These are phyloP conservation scores for Alexandromys fortis DNA, from an alignment of 2,113 vertebrate species.

Conservation along the genomic window DNA sequence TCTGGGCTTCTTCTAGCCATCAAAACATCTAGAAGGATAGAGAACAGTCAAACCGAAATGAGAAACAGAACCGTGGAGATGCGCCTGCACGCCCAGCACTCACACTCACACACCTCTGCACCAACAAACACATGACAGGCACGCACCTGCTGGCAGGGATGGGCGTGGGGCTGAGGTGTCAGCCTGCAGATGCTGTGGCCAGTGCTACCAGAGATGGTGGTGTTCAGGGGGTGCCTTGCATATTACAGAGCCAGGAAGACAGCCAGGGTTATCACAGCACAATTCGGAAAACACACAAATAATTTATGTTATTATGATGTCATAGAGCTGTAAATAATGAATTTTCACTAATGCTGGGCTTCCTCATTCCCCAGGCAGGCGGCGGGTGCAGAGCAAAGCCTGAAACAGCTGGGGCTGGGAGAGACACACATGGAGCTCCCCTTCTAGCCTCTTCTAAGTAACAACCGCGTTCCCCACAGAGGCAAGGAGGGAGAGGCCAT, in stretches of 20 bases:
- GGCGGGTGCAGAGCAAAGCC: background rate
- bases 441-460: background rate
- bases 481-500: background rate
- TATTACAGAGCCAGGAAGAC: background rate
- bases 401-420: background rate
- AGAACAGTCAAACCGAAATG: background rate
- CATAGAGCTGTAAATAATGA: background rate
- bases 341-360: background rate
- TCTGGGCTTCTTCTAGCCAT: background rate
- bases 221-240: background rate
- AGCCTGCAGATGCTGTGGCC: background rate
- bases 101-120: background rate
- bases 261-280: background rate
- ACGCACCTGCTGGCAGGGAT: background rate
- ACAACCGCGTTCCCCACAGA: too few relatives aligned
- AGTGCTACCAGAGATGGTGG: background rate
- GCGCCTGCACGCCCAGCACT: background rate
- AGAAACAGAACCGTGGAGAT: background rate
- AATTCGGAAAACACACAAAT: slow-evolving; percentile 53
- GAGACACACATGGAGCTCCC: background rate
- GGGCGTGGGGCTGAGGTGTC: background rate
- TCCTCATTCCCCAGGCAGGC: background rate
- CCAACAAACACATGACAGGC: background rate
- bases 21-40: background rate
- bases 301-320: background rate